These are phyloP conservation scores for Drosophila colorata DNA, from an alignment of 2,888 invertebrate species.

Conservation along the genomic window DNA sequence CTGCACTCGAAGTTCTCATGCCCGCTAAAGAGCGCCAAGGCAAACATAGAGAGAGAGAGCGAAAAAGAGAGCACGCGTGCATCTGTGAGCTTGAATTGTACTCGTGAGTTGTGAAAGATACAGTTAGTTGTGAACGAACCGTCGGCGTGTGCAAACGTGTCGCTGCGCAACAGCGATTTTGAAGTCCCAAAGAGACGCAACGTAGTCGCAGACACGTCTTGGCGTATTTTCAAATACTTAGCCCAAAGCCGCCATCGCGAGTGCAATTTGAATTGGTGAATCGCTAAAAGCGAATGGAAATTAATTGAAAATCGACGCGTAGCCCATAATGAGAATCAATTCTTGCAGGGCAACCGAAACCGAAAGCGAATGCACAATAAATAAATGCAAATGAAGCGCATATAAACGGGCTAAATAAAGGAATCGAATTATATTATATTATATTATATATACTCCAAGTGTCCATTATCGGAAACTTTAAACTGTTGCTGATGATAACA, in stretches of 20 bases:
- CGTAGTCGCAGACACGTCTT: slow-evolving; percentile 47
- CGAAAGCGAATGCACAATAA: slow-evolving; percentile 21
- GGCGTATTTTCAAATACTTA: slow-evolving; percentile 47
- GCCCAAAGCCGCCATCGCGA: slow-evolving; percentile 41
- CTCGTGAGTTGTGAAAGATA: slow-evolving; percentile 43
- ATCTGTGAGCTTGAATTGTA: slow-evolving; percentile 26
- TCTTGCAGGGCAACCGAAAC: slow-evolving; percentile 15
- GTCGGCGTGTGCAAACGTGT: slow-evolving; percentile 54
- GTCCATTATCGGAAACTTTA: slow-evolving; percentile 44
- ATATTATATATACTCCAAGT: slow-evolving; percentile 3
- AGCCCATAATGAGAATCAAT: slow-evolving; percentile 21
- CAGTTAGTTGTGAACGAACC: slow-evolving; percentile 64
- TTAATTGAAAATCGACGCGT: slow-evolving; percentile 34
- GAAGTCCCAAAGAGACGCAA: slow-evolving; percentile 31
- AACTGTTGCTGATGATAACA: slow-evolving; percentile 46
- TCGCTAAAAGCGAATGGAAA: slow-evolving; percentile 39
- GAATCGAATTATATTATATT: slow-evolving; percentile 31
- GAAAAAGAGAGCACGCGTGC: neutral
- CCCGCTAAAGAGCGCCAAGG: neutral
- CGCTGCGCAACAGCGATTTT: slow-evolving; percentile 38
- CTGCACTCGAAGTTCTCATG: slow-evolving; percentile 1
- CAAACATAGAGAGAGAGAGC: slow-evolving; percentile 1
- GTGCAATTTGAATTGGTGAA: slow-evolving; percentile 38
- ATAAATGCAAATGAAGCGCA: slow-evolving; percentile 19
- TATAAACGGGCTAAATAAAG: slow-evolving; percentile 5